A percentile compares a stretch with the other conserved stretches of the same genome.
These are phyloP conservation scores for Spilosoma lubricipeda DNA, from an alignment of 2,888 invertebrate genomes.

Conservation along the genomic window DNA sequence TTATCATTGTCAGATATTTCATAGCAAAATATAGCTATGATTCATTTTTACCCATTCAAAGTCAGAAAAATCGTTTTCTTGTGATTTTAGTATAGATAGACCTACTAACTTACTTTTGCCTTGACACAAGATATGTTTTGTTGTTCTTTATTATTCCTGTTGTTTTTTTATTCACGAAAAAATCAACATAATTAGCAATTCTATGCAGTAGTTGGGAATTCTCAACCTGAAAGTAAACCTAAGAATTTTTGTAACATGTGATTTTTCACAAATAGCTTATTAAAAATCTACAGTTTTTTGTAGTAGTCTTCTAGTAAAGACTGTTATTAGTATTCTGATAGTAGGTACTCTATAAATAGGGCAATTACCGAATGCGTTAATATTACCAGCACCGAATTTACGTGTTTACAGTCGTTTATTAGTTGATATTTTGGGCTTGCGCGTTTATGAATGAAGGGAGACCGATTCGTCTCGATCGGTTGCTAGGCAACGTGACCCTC, in stretches of 20 bases:
- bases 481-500: conserved; percentile 73
- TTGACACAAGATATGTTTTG: too few relatives aligned
- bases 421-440: conserved; percentile 49
- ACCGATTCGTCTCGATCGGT: conserved; percentile 52
- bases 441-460: conserved; percentile 66
- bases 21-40: too few relatives aligned
- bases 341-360: neutral
- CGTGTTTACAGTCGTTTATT: neutral
- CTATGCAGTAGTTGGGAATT: neutral
- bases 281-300: neutral
- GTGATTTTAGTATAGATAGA: too few relatives aligned
- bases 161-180: neutral
- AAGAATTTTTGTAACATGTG: too few relatives aligned
- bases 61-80: too few relatives aligned
- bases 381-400: neutral
- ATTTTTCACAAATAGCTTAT: too few relatives aligned
- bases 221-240: too few relatives aligned
- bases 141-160: neutral
- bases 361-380: too few relatives aligned
- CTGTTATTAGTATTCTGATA: neutral
- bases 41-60: too few relatives aligned
- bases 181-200: neutral
- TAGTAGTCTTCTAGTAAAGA: neutral
- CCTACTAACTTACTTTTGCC: too few relatives aligned
- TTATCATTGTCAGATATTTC: too few relatives aligned